Evolutionary conservation across 2,797 vertebrate species (phyloP).

Genomic region (Acestrorhynchus altus): DNA sequence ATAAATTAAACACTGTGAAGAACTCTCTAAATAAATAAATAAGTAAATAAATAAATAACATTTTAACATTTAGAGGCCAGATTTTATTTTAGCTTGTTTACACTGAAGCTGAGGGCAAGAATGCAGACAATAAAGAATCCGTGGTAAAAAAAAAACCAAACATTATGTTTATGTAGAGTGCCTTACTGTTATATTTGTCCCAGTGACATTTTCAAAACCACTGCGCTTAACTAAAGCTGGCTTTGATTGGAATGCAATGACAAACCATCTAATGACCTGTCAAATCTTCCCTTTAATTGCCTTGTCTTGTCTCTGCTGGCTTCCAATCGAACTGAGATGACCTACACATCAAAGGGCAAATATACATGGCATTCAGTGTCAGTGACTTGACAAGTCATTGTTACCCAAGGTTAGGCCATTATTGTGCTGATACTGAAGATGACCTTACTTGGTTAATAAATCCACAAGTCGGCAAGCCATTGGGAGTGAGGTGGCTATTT

Average conservation of each 20-base stretch:
- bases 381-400: slow-evolving; percentile 49
- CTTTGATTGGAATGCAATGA: slow-evolving; percentile 9
- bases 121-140: not conserved
- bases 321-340: slow-evolving; percentile 29
- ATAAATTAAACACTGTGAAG: slow-evolving; percentile 34
- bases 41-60: not conserved
- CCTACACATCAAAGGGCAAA: slow-evolving; percentile 44
- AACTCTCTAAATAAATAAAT: not conserved
- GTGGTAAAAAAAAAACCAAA: not conserved
- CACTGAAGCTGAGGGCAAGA: not conserved
- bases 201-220: not conserved
- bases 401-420: slow-evolving; percentile 55
- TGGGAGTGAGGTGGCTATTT: slow-evolving; percentile 56
- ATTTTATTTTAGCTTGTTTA: slow-evolving; percentile 3
- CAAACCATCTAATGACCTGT: slow-evolving; percentile 21
- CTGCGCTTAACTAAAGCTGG: slow-evolving; percentile 1
- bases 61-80: not conserved
- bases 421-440: slow-evolving; percentile 45
- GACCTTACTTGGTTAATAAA: slow-evolving; percentile 55
- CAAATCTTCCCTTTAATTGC: slow-evolving; percentile 38
- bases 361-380: slow-evolving; percentile 49
- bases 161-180: not conserved
- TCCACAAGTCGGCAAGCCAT: slow-evolving; percentile 40
- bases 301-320: slow-evolving; percentile 25
- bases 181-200: not conserved